Evolutionary conservation across 2,797 vertebrate species (phyloP).

Genomic region (Tinamus major): DNA sequence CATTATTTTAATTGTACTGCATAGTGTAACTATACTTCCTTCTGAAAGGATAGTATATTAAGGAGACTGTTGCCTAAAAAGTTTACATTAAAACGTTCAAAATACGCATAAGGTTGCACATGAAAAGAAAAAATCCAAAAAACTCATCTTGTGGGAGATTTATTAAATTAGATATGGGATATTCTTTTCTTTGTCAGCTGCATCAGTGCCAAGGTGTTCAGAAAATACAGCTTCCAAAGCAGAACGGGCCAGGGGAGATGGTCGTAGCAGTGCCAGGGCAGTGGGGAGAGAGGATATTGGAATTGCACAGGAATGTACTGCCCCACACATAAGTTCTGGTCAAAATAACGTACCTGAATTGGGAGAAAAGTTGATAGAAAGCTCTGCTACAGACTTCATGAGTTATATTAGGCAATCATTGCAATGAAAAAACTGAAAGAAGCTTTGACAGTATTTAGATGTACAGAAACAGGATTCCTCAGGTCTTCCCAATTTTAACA

Average conservation of each 20-base stretch:
- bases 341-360: neutral
- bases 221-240: neutral
- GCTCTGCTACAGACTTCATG: neutral
- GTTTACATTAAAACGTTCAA: neutral
- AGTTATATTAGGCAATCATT: no score
- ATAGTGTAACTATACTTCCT: neutral
- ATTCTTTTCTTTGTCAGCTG: neutral
- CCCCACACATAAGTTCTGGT: neutral
- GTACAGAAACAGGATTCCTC: neutral
- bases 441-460: neutral
- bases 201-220: neutral
- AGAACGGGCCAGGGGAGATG: neutral
- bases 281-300: neutral
- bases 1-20: neutral
- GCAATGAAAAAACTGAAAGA: neutral
- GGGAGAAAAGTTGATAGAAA: neutral
- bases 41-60: neutral
- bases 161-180: accelerated
- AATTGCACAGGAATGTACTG: accelerated
- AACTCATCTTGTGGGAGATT: neutral
- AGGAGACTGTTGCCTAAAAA: neutral
- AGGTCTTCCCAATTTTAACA: neutral
- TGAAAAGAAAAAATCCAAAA: neutral
- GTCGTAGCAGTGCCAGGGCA: neutral
- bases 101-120: neutral